Base-by-base conservation (phyloP, 2,888 invertebrate genomes). In the Andrena hattorfiana region DNA sequence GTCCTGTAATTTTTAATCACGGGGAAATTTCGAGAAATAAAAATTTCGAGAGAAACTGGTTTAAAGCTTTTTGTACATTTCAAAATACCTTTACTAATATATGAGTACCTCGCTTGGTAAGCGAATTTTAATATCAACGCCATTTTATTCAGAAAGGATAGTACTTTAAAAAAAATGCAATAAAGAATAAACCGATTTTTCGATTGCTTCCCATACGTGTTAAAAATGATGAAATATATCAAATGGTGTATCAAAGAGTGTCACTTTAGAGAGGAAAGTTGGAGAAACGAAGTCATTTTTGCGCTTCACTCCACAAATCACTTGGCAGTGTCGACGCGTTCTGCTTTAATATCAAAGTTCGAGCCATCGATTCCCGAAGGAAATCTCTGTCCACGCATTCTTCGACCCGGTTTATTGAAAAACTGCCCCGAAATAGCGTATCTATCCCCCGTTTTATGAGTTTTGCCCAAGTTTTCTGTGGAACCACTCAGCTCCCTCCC, bases 341-440 rank as follows among this genome's bases (percentile, higher is more conserved):
- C 13, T 23, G 20, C 7, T 28, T 23, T 59, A 59, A 69, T 69
- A 69, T 28, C 42, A 13, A 59, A 69, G 42, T 69, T 69, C 69
- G 42, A 69, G 42, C 23, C n/a, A 42, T 69, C 56, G 35, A 59
- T 26, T 69, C 69, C 59, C 69, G 10, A 8, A 59, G 69, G 69
- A 59, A 69, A 69, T 69, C 59, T 69, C 42, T 5, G 69, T 7
- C n/a, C 10, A 20, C 68, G 56, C 10, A 32, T 60, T 60, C 8
- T 35, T 28, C 54, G 2, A 23, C 42, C 23, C n/a, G 35, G 2
- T 42, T 56, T 10, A 42, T 26, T 13, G 56, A 28, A 59, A 59
- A 59, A 28, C 28, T 28, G 26, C n/a, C 5, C 26, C 56, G 7
- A 42, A 42, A 69, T 10, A 59, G 20, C 20, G 20, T 35, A 13